These are phyloP conservation scores for Drosophila willistoni DNA, from an alignment of 1,140 invertebrate species.

Conservation along the genomic window DNA sequence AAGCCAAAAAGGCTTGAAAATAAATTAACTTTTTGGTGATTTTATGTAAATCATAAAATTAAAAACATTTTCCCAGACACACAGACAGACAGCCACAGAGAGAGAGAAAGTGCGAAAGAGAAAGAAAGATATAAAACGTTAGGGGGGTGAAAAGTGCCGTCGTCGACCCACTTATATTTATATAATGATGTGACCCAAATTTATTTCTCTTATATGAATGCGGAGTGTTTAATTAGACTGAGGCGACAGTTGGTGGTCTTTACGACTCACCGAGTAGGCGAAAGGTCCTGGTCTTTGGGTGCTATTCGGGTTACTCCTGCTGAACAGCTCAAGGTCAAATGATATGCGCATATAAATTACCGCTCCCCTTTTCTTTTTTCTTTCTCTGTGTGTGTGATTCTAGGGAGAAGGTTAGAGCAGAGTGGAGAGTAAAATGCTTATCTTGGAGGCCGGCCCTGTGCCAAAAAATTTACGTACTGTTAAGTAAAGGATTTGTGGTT, in stretches of 20 bases:
- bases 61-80: constrained; percentile 39
- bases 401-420: neutral
- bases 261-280: constrained; percentile 55
- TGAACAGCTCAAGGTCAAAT: constrained; percentile 75
- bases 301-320: constrained; percentile 27
- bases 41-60: constrained; percentile 73
- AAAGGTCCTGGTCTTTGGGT: constrained; percentile 10
- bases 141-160: neutral
- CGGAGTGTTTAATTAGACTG: constrained; percentile 77
- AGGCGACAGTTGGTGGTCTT: constrained; percentile 66
- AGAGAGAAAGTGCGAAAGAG: neutral
- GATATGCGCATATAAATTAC: constrained; percentile 73
- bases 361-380: constrained; percentile 31
- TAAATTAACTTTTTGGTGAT: constrained; percentile 79
- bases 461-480: constrained; percentile 79
- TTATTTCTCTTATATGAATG: constrained; percentile 70
- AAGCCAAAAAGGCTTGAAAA: constrained; percentile 65
- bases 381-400: neutral
- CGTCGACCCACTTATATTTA: constrained; percentile 76
- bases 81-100: neutral
- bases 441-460: constrained; percentile 58
- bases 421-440: constrained; percentile 43
- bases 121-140: neutral
- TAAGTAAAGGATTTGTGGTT: constrained; percentile 81
- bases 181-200: constrained; percentile 81